Evolutionary conservation across 2,113 vertebrate species (phyloP), one percentile per base, ranked within the genome.

Genomic region (Lycaon pictus): DNA sequence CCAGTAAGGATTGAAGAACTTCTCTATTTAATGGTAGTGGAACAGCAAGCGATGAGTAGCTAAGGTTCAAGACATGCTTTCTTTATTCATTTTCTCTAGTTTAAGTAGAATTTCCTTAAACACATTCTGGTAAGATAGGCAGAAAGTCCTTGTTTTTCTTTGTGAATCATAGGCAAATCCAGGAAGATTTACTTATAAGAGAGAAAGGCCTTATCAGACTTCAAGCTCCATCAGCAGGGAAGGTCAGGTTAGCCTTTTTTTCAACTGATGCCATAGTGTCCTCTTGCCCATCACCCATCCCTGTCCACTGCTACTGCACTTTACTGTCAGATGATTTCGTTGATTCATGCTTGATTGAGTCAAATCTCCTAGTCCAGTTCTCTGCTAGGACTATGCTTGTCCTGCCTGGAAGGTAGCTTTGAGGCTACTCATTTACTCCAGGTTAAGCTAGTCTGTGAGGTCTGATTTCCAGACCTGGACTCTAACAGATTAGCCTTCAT

Each of bases 101-200:
- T 85, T 80, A 86, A 82, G 13, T 56, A 87, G 10, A 82, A 43
- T 80, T 69, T 35, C 48, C 53, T 92, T 27, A 89, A 69, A 20
- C 20, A 69, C 4, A n/a, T 77, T 27, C n/a, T 37, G 37, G 37
- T 37, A 37, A 83, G 67, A 71, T 19, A 5, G 35, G n/a, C 9
- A 76, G 37, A 56, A 35, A 58, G 5, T 25, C 13, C 23, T 88
- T 48, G 48, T 83, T 83, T 15, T 62, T 48, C 37, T 37, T 7
- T 43, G 1, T 72, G 7, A 6, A 13, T 72, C 29, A 71, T 29
- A 56, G 11, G 7, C 71, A 69, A 58, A 23, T 87, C 17, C 32
- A 72, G 4, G 67, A 17, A 15, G 55, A n/a, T 85, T 88, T 67
- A 62, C 23, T 62, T 0, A 2, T n/a, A n/a, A 22, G 1, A 69